phyloP scores from a whole-genome alignment of 2,797 vertebrate species.

The Hypotaenidia philippensis region DNA sequence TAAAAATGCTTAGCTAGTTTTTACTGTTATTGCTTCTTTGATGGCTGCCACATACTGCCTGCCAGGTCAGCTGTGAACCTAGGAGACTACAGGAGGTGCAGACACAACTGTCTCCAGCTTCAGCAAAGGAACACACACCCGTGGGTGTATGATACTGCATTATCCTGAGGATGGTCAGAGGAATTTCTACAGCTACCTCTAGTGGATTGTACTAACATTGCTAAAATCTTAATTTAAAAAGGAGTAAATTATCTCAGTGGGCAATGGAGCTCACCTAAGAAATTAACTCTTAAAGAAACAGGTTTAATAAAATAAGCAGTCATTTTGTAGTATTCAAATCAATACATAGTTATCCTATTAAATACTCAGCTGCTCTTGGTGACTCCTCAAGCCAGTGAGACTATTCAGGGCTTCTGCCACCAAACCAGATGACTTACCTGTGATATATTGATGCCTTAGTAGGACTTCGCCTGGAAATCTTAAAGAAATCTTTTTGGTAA shows the following conservation, averaged over 20 bases:
- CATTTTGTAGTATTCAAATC: background rate
- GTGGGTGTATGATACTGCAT: background rate
- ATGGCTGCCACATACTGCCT: background rate
- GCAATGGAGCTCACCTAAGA: background rate
- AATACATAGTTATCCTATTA: background rate
- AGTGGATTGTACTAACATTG: background rate
- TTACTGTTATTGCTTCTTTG: background rate
- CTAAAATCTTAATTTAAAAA: background rate
- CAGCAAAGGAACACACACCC: background rate
- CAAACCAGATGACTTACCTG: background rate
- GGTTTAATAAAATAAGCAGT: background rate
- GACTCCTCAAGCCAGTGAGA: background rate
- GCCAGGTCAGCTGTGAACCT: background rate
- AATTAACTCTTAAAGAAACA: background rate
- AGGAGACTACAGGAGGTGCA: background rate
- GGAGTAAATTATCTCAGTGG: background rate
- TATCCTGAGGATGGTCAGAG: background rate
- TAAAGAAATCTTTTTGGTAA: background rate
- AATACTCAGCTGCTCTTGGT: background rate
- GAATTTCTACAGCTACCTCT: background rate
- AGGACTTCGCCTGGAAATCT: background rate
- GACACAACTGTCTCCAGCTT: background rate
- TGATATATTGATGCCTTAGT: background rate
- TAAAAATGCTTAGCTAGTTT: conserved; percentile 1
- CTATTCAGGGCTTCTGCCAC: background rate